A percentile compares a stretch with the other conserved stretches of the same genome.
phyloP scores from a whole-genome alignment of 2,113 vertebrate genomes.

The Tichodroma muraria region DNA sequence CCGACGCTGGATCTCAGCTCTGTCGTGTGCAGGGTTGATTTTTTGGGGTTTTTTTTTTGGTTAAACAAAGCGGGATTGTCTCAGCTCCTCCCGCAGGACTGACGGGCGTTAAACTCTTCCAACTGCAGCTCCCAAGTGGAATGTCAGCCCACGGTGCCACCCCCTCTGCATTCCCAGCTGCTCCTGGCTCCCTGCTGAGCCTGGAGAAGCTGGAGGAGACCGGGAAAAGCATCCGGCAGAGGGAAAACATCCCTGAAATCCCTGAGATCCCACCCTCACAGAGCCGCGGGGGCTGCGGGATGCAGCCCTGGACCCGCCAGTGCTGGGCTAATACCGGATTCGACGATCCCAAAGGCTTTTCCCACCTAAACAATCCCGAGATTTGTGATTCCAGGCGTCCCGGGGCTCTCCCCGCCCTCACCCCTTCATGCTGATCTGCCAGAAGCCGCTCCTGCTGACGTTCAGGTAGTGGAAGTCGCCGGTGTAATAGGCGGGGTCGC shows the following conservation, averaged over 20 bases:
- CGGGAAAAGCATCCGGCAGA: neutral
- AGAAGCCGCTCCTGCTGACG: slow-evolving; percentile 79
- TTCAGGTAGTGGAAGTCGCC: slow-evolving; percentile 87
- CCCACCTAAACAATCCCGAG: fast-evolving
- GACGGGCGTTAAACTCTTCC: neutral
- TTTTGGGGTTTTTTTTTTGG: neutral
- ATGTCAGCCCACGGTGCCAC: slow-evolving; percentile 3
- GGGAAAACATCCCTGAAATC: neutral
- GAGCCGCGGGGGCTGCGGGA: too few species aligned
- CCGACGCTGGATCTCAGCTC: neutral
- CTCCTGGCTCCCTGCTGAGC: neutral
- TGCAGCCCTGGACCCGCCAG: neutral
- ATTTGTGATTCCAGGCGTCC: neutral
- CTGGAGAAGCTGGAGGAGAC: neutral
- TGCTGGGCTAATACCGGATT: fast-evolving
- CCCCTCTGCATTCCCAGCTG: slow-evolving; percentile 8
- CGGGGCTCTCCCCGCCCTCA: slow-evolving; percentile 33
- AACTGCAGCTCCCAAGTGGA: neutral
- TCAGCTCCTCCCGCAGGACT: neutral
- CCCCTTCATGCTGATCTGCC: slow-evolving; percentile 93
- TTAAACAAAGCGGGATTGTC: neutral
- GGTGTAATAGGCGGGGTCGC: slow-evolving; percentile 86
- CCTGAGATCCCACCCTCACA: neutral
- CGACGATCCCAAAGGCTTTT: fast-evolving
- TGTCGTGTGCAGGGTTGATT: neutral